Evolutionary conservation across 2,113 vertebrate species (phyloP), one percentile per base, ranked within the genome.

Genomic region (Urocolius indicus): DNA sequence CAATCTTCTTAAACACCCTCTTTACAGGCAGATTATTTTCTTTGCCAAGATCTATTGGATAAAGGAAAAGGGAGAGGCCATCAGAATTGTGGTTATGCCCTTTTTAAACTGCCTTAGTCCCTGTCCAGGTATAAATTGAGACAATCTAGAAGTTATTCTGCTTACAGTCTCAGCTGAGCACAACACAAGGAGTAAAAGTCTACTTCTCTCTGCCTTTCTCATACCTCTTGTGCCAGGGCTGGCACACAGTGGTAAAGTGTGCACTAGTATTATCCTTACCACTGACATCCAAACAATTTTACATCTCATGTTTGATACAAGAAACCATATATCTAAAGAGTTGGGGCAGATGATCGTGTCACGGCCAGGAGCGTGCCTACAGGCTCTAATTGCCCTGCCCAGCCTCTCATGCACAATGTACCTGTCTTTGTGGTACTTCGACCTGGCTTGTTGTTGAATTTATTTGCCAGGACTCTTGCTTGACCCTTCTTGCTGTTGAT

Each of bases 281-380:
- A 34, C 46, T 41, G 73, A 75, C 26, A 63, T 4, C 32, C 69
- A 49, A 34, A 10, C 10, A 27, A 3, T 49, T 69, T 58, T 55
- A 81, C 38, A 67, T 9, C 26, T 61, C 1, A 1, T 0, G 6
- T 22, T 14, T 30, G 32, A 66, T 14, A 46, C 6, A 45, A 68
- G 49, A 29, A 65, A 52, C 13, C 15, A 65, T 7, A 8, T 23
- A 68, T 13, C 20, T 15, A 15, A 6, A 57, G 26, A 43, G 26
- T 19, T 24, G 21, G 30, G 24, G 21, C 17, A 82, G 15, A 14
- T 16, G 65, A 29, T 46, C 5, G 0, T 19, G 62, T 16, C 57
- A 61, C 32, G 29, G 23, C 45, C 45, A 21, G 0, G 0, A 67
- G 46, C 3, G 10, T 2, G 0, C 29, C 57, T 51, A 23, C 43